Base-by-base conservation (phyloP, 1,140 invertebrate species). In the Cardiocondyla obscurior region DNA sequence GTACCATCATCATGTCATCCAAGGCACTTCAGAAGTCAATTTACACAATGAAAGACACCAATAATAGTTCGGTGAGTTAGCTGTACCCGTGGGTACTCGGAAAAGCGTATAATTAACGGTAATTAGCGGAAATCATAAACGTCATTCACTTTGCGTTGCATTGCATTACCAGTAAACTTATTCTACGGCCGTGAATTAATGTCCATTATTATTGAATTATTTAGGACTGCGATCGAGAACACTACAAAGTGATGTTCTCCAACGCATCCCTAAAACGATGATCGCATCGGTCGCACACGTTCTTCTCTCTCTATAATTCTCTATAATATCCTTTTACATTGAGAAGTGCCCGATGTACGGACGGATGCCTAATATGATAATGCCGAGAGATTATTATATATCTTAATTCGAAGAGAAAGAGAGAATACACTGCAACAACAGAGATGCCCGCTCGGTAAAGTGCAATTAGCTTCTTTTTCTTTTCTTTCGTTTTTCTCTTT, bases 1-100 rank as follows among this genome's bases (percentile, higher is more conserved):
- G 65, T 79, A 33, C 65, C 86, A 83, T 65, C 87, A 88, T 89
- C 81, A 83, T 85, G 85, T 89, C 87, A 89, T 89, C 88, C 74
- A 77, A 88, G 87, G 87, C 84, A 89, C 82, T 88, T 86, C 49
- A 85, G 83, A 79, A 79, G 25, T 82, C 72, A 44, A 39, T 67
- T 88, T 83, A 84, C 72, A 55, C 73, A 85, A 83, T 83, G 74
- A 88, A 87, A 87, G 70, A 85, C 62, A 85, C 51, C 69, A 65
- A 83, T 76, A 46, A 60, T 19, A 46, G 69, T 74, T 33, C 36
- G 14, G 42, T 73, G 60, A 76, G 25, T 76, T 72, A 58, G 36
- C 22, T 12, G 67, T 72, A 82, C 57, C 57, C 72, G 53, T n/a
- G 67, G 55, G 36, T 81, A 81, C 58, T 83, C 28, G 36, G 51